Evolutionary conservation across 1,140 invertebrate species (phyloP).

Genomic region (Drosophila jambulina): DNA sequence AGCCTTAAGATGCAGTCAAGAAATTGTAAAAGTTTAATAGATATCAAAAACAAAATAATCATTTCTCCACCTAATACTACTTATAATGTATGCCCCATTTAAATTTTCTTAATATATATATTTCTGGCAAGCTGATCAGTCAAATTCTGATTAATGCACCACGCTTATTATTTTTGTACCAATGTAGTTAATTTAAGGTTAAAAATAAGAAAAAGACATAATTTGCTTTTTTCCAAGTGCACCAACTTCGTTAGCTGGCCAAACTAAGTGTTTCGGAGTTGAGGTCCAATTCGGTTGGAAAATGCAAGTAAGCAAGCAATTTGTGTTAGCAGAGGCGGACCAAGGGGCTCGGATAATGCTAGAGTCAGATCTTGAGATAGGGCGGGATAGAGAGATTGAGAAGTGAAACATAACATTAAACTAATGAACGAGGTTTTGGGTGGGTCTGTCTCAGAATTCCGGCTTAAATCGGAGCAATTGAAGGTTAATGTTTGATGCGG

Average conservation of each 20-base stretch:
- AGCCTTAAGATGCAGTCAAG: neutral
- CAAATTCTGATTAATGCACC: too few relatives aligned
- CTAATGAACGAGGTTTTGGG: conserved; percentile 26
- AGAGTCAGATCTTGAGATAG: conserved; percentile 38
- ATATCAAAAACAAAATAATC: neutral
- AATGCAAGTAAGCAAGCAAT: conserved; percentile 46
- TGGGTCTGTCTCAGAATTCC: conserved; percentile 1
- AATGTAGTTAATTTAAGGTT: too few relatives aligned
- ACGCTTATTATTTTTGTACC: too few relatives aligned
- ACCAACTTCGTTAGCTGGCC: conserved; percentile 19
- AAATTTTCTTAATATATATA: too few relatives aligned
- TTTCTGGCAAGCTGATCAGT: too few relatives aligned
- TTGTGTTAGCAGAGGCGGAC: conserved; percentile 38
- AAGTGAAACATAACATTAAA: conserved; percentile 42
- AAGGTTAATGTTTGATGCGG: neutral
- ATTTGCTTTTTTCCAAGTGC: conserved; percentile 1
- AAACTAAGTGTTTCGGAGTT: conserved; percentile 37
- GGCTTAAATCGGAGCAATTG: neutral
- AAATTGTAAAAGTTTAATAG: neutral
- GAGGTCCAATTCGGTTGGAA: conserved; percentile 36
- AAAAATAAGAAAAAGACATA: too few relatives aligned
- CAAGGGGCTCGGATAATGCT: conserved; percentile 34
- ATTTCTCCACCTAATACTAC: fast-evolving
- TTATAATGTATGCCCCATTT: too few relatives aligned
- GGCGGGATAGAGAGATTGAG: conserved; percentile 30